Base-by-base conservation (phyloP, 2,888 invertebrate species). In the Notocelia uddmanniana region DNA sequence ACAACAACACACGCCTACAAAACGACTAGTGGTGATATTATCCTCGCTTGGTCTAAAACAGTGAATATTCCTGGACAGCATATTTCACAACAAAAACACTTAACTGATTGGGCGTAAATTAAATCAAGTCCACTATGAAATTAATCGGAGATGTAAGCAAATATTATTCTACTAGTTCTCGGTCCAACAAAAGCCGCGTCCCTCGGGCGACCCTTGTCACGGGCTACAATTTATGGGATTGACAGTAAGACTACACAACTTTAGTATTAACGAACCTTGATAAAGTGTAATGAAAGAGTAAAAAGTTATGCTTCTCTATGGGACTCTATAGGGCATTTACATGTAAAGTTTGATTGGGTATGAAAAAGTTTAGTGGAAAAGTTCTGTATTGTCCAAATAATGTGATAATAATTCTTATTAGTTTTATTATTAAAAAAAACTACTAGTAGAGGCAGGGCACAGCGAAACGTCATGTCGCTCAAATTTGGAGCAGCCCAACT, bases 181-280 rank as follows among this genome's bases (percentile, higher is more conserved):
- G 55, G 15, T 8, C 21, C 37, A 64, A 52, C 52, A 52, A 64
- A 64, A 64, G 63, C 63, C 10, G n/a, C 13, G 63, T 64, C 63
- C 63, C 63, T 21, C 21, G 63, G 52, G 37, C 54, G 64, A 64
- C 64, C 64, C 64, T 64, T 64, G 64, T 64, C 64, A 64, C 31
- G n/a, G 34, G 52, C 52, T 52, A 54, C 64, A 64, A 64, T 64
- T 64, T 64, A 54, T 64, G 37, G 52, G 54, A 64, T n/a, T 37
- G 52, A 64, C 64, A 64, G 64, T 21, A 23, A 64, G 52, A 64
- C 50, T 63, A 37, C 50, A 23, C 37, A 57, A 67, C 45, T 67
- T 45, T 26, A 19, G 55, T 67, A 55, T 66, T 57, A 55, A 66
- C 66, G 55, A 26, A 66, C 23, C 26, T 41, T 66, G 45, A 41